Evolutionary conservation across 2,797 vertebrate genomes (phyloP), one percentile per base, ranked within the genome.

Genomic region (Pagetopsis macropterus): DNA sequence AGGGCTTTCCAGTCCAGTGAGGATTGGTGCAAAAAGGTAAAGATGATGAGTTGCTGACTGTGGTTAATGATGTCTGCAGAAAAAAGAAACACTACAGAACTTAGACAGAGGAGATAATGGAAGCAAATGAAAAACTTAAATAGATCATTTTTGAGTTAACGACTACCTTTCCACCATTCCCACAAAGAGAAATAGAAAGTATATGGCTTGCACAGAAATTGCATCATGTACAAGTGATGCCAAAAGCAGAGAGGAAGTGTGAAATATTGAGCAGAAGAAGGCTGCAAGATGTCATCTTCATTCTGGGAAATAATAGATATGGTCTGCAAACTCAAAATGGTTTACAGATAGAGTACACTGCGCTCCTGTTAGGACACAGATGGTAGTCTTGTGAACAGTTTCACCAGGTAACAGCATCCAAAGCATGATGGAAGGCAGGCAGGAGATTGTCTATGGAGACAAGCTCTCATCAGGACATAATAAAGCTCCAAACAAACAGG

Each of bases 1-100:
- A 83, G 78, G 87, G 76, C 83, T 85, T 87, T 81, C 78, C 74
- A 84, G 82, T 78, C 87, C 85, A 85, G 89, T 90, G 88, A 90
- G 72, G 65, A 33, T 27, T 27, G 59, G 64, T 49, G 43, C 66
- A 68, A 72, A 75, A 50, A 79, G 75, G 77, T 77, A 69, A 72
- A 87, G 72, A 75, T 71, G 70, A 67, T 44, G 58, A 19, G 11
- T 10, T 13, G 70, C 56, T 19, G 19, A 19, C 19, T 73, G 52
- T 37, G 43, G 33, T 54, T 60, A 19, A 76, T 62, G 73, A 51
- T 15, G 7, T 68, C 58, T 45, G 59, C 60, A 76, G 48, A 27
- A 27, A 27, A 66, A 55, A 66, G 0, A 48, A 69, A 76, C 21
- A 46, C 5, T 1, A 41, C 4, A 60, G 5, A 57, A 48, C 52